phyloP scores from a whole-genome alignment of 1,140 invertebrate species.

The Cydia amplana region DNA sequence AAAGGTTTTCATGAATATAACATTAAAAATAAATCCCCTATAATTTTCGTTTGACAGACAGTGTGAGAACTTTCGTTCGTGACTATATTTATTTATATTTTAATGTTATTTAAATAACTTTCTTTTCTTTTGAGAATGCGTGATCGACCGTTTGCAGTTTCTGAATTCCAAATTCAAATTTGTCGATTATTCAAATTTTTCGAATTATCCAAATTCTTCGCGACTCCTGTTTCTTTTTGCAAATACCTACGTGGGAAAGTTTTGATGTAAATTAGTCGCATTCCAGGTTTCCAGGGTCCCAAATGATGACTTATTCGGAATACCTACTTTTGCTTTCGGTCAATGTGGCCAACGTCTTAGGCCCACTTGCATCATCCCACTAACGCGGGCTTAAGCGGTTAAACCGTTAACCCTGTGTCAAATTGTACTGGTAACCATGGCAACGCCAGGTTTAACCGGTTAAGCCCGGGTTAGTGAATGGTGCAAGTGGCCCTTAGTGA shows the following conservation, averaged over 20 bases:
- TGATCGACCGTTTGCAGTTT: slow-evolving; percentile 40
- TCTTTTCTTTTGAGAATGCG: background rate
- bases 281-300: background rate
- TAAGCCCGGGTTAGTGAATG: too few relatives aligned
- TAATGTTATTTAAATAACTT: slow-evolving; percentile 42
- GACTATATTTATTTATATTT: slow-evolving; percentile 56
- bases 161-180: slow-evolving; percentile 45
- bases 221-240: slow-evolving; percentile 23
- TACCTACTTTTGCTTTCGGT: too few relatives aligned
- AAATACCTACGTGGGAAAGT: slow-evolving; percentile 14
- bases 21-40: background rate
- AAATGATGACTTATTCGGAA: background rate
- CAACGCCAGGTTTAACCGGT: too few relatives aligned
- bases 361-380: too few relatives aligned
- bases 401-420: too few relatives aligned
- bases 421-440: too few relatives aligned
- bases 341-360: too few relatives aligned
- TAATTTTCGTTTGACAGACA: slow-evolving; percentile 42
- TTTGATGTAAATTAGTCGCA: slow-evolving; percentile 1
- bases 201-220: slow-evolving; percentile 42
- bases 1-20: background rate
- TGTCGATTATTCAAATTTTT: slow-evolving; percentile 37
- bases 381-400: too few relatives aligned
- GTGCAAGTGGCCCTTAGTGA: too few relatives aligned
- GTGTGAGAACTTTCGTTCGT: slow-evolving; percentile 54